These are phyloP conservation scores for Paralichthys olivaceus DNA, from an alignment of 2,113 vertebrate genomes.

Conservation along the genomic window DNA sequence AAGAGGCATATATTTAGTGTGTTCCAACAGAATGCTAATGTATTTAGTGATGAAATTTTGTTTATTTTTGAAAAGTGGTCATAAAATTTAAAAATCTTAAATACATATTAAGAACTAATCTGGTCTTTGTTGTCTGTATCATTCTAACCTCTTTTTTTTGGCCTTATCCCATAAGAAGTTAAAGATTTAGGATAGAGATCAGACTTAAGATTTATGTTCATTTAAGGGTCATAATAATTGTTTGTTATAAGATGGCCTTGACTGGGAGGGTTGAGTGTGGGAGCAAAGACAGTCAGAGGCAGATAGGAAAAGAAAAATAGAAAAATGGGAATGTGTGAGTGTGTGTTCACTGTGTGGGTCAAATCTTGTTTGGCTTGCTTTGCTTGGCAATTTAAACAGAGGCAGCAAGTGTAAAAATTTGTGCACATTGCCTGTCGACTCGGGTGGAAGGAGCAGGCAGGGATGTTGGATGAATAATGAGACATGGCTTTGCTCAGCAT, in stretches of 20 bases:
- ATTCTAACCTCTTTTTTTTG: too few relatives aligned
- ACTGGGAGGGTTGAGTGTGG: neutral
- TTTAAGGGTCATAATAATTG: neutral
- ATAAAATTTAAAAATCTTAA: neutral
- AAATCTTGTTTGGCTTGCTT: constrained; percentile 29
- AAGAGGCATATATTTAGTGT: too few relatives aligned
- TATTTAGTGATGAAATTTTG: too few relatives aligned
- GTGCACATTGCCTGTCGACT: constrained; percentile 25
- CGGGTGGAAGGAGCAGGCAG: neutral
- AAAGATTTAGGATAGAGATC: too few relatives aligned
- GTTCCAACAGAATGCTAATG: too few relatives aligned
- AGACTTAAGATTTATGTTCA: neutral
- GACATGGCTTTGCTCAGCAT: constrained; percentile 66
- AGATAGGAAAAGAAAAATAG: neutral
- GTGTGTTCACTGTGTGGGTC: constrained; percentile 6
- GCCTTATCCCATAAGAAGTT: too few relatives aligned
- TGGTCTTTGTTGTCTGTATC: too few relatives aligned
- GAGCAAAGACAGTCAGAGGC: neutral
- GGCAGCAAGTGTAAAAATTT: constrained; percentile 46
- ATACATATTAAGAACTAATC: neutral
- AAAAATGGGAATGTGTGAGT: neutral
- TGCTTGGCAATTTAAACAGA: constrained; percentile 39
- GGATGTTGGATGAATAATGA: constrained; percentile 39
- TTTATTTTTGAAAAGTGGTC: too few relatives aligned
- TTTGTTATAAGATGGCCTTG: neutral